Evolutionary conservation across 2,797 vertebrate species (phyloP).

Genomic region (Alcedo atthis): DNA sequence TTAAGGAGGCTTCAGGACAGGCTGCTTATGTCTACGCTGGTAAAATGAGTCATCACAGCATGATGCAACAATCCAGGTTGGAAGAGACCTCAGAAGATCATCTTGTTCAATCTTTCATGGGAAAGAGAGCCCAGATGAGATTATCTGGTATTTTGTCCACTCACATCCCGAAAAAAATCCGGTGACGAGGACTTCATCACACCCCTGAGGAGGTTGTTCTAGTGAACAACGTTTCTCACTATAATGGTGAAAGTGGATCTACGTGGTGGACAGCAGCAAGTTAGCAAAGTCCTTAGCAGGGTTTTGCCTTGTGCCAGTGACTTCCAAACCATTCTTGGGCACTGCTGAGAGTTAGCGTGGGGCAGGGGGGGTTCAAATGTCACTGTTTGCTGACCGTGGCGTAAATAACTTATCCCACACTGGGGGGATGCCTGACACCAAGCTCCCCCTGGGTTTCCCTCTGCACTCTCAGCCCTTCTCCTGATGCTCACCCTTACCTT

Average conservation of each 20-base stretch:
- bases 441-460: fast-evolving
- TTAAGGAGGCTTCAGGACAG: not conserved
- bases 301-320: not conserved
- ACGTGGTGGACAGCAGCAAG: not conserved
- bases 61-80: not conserved
- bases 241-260: not conserved
- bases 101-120: not conserved
- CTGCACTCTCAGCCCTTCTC: not conserved
- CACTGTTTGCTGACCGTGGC: not conserved
- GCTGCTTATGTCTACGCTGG: not conserved
- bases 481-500: slow-evolving; percentile 68
- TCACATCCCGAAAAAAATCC: not conserved
- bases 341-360: not conserved
- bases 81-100: not conserved
- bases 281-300: not conserved
- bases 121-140: not conserved
- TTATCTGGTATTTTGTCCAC: not conserved
- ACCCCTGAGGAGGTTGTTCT: not conserved
- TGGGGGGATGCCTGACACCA: not conserved
- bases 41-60: not conserved
- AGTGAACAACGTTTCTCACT: fast-evolving
- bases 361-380: fast-evolving
- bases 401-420: fast-evolving
- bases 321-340: not conserved
- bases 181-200: not conserved